Base-by-base conservation (phyloP, 2,797 vertebrate species). In the Lacerta viridis region DNA sequence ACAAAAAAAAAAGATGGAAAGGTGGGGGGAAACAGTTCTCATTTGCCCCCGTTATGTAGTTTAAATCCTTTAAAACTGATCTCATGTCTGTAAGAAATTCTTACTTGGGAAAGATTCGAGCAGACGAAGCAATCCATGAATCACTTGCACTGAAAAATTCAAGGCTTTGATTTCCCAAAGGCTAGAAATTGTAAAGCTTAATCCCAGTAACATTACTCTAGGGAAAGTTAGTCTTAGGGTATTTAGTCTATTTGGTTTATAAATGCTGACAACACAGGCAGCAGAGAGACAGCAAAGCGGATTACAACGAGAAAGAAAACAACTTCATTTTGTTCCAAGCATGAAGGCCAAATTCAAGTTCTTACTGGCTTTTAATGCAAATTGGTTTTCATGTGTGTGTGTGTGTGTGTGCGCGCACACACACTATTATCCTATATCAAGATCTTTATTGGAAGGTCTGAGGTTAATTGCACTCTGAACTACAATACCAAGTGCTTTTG, bases 11-110 rank as follows among this genome's bases (percentile, higher is more conserved):
- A 3, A 17, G 33, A 27, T 43, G 27, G n/a, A 46, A 25, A 13
- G 36, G 25, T 11, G n/a, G 1, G 13, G 27, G 27, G 1, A 3
- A 55, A 5, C 39, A 69, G 80, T 87, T 79, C 6, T 0, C 50
- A 0, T 55, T 85, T 84, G 90, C 7, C 50, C 87, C 7, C 79
- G 7, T 66, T 81, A 81, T 13, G 39, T 74, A 89, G 33, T 68
- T 84, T 81, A 85, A 87, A 93, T 90, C 93, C 80, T 85, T 68
- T 81, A 92, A 87, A 4, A 2, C 3, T 90, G 88, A 89, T 76
- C 29, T 76, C 83, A 88, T 41, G 81, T 93, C 80, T 75, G 50
- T 80, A 94, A 93, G 72, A 68, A 87, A 92, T 90, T 88, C 61
- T 33, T 93, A 46, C 89, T 91, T 88, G 84, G 33, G 55, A 90